Evolutionary conservation across 2,113 vertebrate species (phyloP).

Genomic region (Eurystomus gularis): DNA sequence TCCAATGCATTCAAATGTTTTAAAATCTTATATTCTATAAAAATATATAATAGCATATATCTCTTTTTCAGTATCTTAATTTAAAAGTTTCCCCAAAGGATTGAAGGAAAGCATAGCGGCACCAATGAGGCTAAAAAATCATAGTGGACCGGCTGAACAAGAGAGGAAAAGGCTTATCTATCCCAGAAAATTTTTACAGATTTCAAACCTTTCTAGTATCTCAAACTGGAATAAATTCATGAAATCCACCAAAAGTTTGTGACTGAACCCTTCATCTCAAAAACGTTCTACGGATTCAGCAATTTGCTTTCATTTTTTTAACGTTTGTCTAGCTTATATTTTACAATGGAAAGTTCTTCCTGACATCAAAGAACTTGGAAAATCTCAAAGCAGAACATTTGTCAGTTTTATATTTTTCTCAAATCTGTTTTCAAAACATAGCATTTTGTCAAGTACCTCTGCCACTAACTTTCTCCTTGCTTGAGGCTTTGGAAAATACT

Average conservation of each 20-base stretch:
- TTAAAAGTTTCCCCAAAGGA: rapidly evolving
- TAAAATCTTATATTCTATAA: not conserved
- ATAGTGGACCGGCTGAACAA: not conserved
- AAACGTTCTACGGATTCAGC: not conserved
- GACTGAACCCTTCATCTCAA: not conserved
- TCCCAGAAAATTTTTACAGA: not conserved
- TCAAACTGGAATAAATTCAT: not conserved
- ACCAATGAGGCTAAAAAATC: not conserved
- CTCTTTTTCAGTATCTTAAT: not conserved
- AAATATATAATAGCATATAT: not conserved
- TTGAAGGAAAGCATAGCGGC: not conserved
- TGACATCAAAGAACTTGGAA: not conserved
- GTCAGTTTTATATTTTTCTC: not conserved
- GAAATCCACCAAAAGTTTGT: not conserved
- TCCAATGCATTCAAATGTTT: not conserved
- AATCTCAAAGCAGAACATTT: not conserved
- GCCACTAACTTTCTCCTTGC: not conserved
- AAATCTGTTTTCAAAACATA: not conserved
- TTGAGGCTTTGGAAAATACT: not conserved
- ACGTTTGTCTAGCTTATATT: not conserved
- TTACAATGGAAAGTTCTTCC: not conserved
- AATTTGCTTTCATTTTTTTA: not conserved
- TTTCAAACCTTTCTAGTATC: not conserved
- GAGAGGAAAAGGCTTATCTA: not conserved
- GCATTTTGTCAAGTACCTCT: not conserved